Evolutionary conservation across 2,797 vertebrate species (phyloP).

Genomic region (Anableps anableps): DNA sequence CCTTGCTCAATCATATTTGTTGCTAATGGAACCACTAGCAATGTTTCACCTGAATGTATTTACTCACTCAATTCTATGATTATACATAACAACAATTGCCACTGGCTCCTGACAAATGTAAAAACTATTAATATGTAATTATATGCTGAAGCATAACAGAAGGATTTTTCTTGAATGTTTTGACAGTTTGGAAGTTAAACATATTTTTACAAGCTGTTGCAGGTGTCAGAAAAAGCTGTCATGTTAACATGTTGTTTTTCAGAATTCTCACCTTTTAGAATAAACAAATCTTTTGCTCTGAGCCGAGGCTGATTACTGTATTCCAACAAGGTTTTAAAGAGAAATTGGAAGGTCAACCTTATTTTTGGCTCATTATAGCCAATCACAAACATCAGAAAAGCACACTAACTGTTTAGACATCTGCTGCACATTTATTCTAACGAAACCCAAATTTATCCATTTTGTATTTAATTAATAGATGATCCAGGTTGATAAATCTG

Average conservation of each 20-base stretch:
- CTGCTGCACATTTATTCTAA: slow-evolving; percentile 5
- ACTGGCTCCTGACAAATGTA: not conserved
- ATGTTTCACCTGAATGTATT: not conserved
- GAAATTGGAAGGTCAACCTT: not conserved
- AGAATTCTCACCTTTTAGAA: not conserved
- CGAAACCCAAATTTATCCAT: not conserved
- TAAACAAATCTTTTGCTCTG: not conserved
- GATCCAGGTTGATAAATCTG: not conserved
- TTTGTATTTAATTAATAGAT: slow-evolving; percentile 7
- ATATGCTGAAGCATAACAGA: not conserved
- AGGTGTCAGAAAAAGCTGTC: slow-evolving; percentile 1
- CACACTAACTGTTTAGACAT: not conserved
- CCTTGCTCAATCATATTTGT: not conserved
- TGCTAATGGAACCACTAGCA: not conserved
- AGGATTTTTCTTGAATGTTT: not conserved
- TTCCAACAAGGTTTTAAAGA: not conserved
- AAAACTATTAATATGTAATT: not conserved
- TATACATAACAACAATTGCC: not conserved
- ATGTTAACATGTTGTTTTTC: not conserved
- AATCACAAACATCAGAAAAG: slow-evolving; percentile 2
- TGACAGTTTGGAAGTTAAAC: not conserved
- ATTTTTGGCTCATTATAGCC: not conserved
- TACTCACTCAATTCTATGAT: not conserved
- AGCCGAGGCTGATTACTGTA: not conserved
- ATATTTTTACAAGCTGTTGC: not conserved